Evolutionary conservation across 2,888 invertebrate species (phyloP), one percentile per base, ranked within the genome.

Genomic region (Trissoscelio sp.): DNA sequence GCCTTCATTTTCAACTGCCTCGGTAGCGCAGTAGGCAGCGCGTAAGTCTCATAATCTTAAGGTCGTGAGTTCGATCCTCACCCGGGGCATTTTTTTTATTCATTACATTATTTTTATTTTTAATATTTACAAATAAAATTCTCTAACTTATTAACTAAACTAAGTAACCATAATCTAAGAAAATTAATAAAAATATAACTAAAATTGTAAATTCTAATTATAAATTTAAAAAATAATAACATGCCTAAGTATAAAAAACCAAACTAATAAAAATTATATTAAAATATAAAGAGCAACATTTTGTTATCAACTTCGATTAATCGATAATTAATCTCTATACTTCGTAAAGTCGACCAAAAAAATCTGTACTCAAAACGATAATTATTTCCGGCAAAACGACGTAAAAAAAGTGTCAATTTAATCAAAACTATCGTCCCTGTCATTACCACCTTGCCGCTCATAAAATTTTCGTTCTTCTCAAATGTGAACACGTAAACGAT

Each of bases 61-160:
- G 96, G 96, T 96, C 96, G 96, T 96, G 96, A 96, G 96, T 96
- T 96, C 96, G 96, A 96, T 95, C 96, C 96, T 96, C 96, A 96
- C 96, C 95, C 95, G 95, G 96, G 95, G 95, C 95, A 95, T 86
- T 83, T 84, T 84, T 91, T 92, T 64, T 64, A 28, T 48, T 37
- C 28, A 28, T 28, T 28, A 28, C n/a, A n/a, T n/a, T n/a, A n/a
- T n/a, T n/a, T n/a, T n/a, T n/a, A n/a, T n/a, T n/a, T n/a, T n/a
- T n/a, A n/a, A n/a, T n/a, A n/a, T n/a, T n/a, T n/a, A n/a, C n/a
- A n/a, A n/a, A n/a, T n/a, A n/a, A n/a, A n/a, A n/a, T n/a, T n/a
- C n/a, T n/a, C n/a, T n/a, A n/a, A n/a, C n/a, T n/a, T n/a, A n/a
- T n/a, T n/a, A n/a, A n/a, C n/a, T n/a, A n/a, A n/a, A n/a, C n/a